These are phyloP conservation scores for Acanthurus leucopareius DNA, from an alignment of 2,797 vertebrate species.

Conservation along the genomic window DNA sequence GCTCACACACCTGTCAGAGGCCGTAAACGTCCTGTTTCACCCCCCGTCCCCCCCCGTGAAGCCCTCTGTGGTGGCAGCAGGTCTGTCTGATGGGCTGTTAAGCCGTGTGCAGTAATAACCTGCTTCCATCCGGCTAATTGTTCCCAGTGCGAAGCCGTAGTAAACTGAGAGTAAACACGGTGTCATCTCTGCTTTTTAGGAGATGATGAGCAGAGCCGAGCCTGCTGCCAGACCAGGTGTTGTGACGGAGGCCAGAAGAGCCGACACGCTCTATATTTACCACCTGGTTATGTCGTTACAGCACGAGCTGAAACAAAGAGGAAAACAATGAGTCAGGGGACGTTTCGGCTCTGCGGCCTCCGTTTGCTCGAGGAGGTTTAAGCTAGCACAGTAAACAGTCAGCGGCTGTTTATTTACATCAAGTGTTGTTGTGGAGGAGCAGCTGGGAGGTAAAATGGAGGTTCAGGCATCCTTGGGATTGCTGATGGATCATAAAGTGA, in stretches of 20 bases:
- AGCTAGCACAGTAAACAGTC: neutral
- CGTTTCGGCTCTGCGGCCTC: neutral
- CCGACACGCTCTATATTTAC: conserved; percentile 27
- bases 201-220: neutral
- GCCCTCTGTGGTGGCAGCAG: neutral
- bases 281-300: conserved; percentile 7
- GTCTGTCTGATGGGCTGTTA: neutral
- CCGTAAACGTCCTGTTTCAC: neutral
- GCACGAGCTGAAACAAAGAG: neutral
- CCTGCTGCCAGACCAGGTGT: neutral
- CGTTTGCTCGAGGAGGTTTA: neutral
- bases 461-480: conserved; percentile 30
- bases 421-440: conserved; percentile 16
- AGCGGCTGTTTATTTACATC: conserved; percentile 49
- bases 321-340: conserved; percentile 1
- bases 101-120: neutral
- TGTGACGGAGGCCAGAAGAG: neutral
- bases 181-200: no score
- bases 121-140: neutral
- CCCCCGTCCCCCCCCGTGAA: neutral
- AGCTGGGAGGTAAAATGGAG: conserved; percentile 59
- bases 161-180: no score
- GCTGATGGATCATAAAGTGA: conserved; percentile 66
- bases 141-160: neutral
- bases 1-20: neutral